Conservation (phyloP, 2,888 invertebrate genomes). For the Andrena praecox region DNA sequence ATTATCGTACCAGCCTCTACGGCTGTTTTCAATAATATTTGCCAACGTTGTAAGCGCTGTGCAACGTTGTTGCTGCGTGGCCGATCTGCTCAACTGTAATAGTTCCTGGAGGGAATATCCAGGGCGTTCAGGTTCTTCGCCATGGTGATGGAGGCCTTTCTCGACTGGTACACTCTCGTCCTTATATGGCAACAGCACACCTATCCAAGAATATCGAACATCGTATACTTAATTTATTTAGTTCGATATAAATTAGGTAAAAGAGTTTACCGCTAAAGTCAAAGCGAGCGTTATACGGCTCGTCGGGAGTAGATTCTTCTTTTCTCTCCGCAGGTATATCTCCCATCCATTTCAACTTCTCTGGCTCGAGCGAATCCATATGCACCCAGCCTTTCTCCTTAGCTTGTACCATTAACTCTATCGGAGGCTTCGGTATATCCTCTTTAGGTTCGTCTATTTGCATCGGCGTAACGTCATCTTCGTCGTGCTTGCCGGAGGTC, state of each 20-base stretch:
- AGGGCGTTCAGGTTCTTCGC: conserved; percentile 95
- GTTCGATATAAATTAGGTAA: neutral
- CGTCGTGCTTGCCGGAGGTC: neutral
- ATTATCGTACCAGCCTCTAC: conserved; percentile 91
- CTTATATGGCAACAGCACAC: conserved; percentile 90
- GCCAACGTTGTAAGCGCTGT: conserved; percentile 92
- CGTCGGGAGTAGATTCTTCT: conserved; percentile 82
- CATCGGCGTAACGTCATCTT: conserved; percentile 52
- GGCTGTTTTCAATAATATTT: conserved; percentile 91
- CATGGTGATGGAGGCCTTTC: conserved; percentile 95
- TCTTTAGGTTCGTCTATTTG: conserved; percentile 53
- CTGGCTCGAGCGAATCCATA: conserved; percentile 94
- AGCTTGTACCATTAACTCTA: conserved; percentile 81
- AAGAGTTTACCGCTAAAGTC: conserved; percentile 89
- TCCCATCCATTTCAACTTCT: conserved; percentile 96
- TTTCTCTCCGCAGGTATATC: conserved; percentile 87
- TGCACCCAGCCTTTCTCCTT: conserved; percentile 91
- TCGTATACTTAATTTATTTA: neutral
- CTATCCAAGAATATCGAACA: conserved; percentile 68
- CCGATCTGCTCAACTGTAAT: conserved; percentile 91
- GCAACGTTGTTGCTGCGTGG: conserved; percentile 93
- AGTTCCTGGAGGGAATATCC: conserved; percentile 96
- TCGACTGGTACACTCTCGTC: conserved; percentile 87
- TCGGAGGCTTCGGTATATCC: conserved; percentile 71
- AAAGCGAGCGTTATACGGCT: conserved; percentile 92